Conservation (phyloP, 2,888 invertebrate species). For the Synanthedon formicaeformis region DNA sequence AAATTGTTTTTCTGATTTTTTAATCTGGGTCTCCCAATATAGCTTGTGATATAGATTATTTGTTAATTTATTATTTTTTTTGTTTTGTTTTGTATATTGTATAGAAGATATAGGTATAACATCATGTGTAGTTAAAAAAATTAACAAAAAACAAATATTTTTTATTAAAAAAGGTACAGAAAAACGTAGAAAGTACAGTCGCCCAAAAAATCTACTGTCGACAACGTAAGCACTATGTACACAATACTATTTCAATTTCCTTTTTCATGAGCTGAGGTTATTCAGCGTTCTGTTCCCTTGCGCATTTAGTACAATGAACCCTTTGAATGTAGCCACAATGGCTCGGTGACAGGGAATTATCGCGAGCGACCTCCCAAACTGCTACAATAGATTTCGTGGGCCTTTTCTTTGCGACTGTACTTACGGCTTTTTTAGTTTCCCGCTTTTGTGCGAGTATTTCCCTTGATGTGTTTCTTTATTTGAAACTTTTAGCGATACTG, state of each 20-base stretch:
- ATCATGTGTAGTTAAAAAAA: too few species aligned
- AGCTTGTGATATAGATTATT: too few species aligned
- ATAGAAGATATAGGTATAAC: too few species aligned
- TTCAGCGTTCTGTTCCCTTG: conserved; percentile 12
- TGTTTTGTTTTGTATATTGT: too few species aligned
- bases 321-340: conserved; percentile 7
- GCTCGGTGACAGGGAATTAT: conserved; percentile 25
- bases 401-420: conserved; percentile 8
- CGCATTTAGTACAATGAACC: conserved; percentile 14
- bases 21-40: too few species aligned
- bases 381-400: conserved; percentile 13
- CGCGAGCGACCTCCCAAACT: conserved; percentile 15
- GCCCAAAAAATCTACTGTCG: conserved; percentile 1
- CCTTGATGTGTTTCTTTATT: too few species aligned
- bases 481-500: too few species aligned
- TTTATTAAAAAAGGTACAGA: too few species aligned
- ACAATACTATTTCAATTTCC: conserved; percentile 23
- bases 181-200: conserved; percentile 1
- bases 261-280: conserved; percentile 3
- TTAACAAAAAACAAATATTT: too few species aligned
- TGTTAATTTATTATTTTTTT: too few species aligned
- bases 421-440: background rate
- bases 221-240: conserved; percentile 4
- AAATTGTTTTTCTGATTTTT: too few species aligned
- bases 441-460: too few species aligned